A percentile compares a stretch with the other conserved stretches of the same genome.
Conservation (phyloP, 2,888 invertebrate species). For the Cheilosia vernalis region DNA sequence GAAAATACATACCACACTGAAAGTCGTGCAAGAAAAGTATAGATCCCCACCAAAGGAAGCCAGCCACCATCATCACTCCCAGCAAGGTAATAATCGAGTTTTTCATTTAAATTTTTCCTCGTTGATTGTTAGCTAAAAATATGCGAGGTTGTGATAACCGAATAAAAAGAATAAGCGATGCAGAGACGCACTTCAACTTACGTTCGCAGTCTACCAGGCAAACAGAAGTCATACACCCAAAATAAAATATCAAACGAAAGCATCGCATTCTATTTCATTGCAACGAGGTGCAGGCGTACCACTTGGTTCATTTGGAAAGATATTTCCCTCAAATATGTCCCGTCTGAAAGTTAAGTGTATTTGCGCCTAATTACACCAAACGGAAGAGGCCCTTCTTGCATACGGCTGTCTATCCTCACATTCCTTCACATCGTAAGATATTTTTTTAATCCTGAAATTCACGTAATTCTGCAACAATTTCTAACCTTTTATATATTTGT, state of each 20-base stretch:
- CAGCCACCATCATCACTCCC: slow-evolving; percentile 13
- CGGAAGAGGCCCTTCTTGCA: neutral
- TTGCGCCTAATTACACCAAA: neutral
- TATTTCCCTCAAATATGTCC: neutral
- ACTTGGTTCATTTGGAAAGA: neutral
- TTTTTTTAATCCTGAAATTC: too few relatives aligned
- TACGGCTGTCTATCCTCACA: neutral
- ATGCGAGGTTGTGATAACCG: too few relatives aligned
- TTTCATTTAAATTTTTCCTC: neutral
- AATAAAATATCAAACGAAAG: neutral
- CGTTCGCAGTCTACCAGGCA: slow-evolving; percentile 8
- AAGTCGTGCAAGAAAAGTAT: slow-evolving; percentile 6
- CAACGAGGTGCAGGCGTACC: neutral
- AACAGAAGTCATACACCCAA: slow-evolving; percentile 1
- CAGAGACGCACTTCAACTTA: too few relatives aligned
- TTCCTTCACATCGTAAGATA: neutral
- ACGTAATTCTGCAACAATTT: neutral
- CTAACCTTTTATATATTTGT: slow-evolving; percentile 4
- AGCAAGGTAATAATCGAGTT: slow-evolving; percentile 51
- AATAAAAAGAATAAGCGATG: too few relatives aligned
- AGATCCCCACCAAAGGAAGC: slow-evolving; percentile 5
- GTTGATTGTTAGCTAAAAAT: neutral
- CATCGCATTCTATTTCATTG: neutral
- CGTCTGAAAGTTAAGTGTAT: neutral
- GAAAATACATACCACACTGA: slow-evolving; percentile 5